A percentile compares a stretch with the other conserved stretches of the same genome.
phyloP scores from a whole-genome alignment of 2,113 vertebrate genomes.

The Ceyx cyanopectus region DNA sequence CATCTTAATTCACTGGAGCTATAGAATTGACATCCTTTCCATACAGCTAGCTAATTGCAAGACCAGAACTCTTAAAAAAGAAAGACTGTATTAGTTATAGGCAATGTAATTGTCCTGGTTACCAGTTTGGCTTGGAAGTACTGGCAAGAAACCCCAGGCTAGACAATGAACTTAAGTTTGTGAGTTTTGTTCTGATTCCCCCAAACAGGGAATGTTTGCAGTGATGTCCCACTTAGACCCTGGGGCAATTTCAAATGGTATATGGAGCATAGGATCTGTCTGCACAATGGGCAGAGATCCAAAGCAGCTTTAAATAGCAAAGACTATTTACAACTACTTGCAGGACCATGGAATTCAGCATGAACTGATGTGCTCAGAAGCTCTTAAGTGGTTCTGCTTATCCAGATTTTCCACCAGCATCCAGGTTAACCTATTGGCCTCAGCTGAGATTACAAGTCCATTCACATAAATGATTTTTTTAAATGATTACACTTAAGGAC shows the following conservation, averaged over 20 bases:
- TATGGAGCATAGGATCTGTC: neutral
- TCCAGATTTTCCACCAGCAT: neutral
- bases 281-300: neutral
- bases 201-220: neutral
- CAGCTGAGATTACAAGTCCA: neutral
- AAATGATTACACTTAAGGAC: neutral
- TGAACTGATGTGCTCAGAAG: neutral
- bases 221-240: neutral
- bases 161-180: neutral
- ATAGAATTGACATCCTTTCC: neutral
- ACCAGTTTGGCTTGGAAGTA: neutral
- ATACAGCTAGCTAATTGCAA: neutral
- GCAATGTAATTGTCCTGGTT: neutral
- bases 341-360: neutral
- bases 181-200: neutral
- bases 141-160: neutral
- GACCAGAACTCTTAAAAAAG: neutral
- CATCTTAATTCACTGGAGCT: conserved; percentile 1
- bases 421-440: neutral
- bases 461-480: neutral
- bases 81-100: neutral
- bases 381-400: neutral
- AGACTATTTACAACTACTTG: neutral
- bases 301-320: neutral
- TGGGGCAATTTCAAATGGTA: neutral